Base-by-base conservation (phyloP, 2,113 vertebrate species). In the Scomber colias region DNA sequence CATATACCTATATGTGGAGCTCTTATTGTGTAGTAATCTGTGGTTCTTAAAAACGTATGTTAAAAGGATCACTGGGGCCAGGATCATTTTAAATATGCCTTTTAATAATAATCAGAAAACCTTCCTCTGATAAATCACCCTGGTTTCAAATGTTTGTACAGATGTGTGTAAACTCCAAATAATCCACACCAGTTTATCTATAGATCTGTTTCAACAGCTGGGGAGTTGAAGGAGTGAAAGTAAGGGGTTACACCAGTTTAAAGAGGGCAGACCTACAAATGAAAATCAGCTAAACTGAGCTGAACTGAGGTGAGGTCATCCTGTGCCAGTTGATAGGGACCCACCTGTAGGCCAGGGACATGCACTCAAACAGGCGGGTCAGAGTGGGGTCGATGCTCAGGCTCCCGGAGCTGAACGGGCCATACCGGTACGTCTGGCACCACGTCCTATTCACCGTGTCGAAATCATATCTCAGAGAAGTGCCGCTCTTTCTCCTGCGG, bases 291-390 rank as follows among this genome's bases (percentile, higher is more conserved):
- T 45, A 11, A 5, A 21, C 54, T 30, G 59, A 50, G 49, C 6
- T 2, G 3, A 53, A 62, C 6, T 2, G 5, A 60, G 70, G 46
- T 56, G 17, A 1, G 15, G 11, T 51, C n/a, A 48, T 71, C 11
- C 24, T 59, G 31, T 5, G 9, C 15, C 40, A 12, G 17, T 4
- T 11, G 10, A 15, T 21, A 17, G 27, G 21, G 50, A 85, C 90
- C 93, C 95, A 99, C 98, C 98, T 99, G 96, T 97, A 99, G 53
- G 97, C 98, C 92, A 99, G 93, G 68, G 97, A 98, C 97, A 99
- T 98, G 94, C 98, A 99, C 93, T 99, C 98, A 45, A 99, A 99
- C 84, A 99, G 95, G 49, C 95, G 94, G 12, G 96, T 99, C 77
- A 99, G 96, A 12, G 97, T 98, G 0, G 96, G 97, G 91, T 99